A percentile compares a stretch with the other conserved stretches of the same genome.
These are phyloP conservation scores for Tetramorium alpestre DNA, from an alignment of 1,140 invertebrate genomes.

Conservation along the genomic window DNA sequence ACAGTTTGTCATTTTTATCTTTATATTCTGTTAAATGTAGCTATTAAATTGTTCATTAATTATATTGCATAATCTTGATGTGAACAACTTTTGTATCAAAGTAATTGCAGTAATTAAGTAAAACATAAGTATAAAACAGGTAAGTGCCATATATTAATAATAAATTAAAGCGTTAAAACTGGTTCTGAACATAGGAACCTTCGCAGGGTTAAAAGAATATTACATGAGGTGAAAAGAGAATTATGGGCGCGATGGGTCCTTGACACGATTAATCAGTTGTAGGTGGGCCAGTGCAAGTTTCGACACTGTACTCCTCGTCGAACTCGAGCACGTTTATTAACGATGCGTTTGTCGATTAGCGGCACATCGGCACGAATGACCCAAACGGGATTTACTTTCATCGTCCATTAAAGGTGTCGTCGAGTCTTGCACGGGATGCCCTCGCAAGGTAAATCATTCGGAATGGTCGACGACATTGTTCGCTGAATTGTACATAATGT, in stretches of 20 bases:
- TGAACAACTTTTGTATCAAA: background rate
- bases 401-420: conserved; percentile 24
- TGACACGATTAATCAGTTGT: conserved; percentile 75
- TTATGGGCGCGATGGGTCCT: conserved; percentile 61
- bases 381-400: conserved; percentile 17
- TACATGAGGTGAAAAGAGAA: conserved; percentile 40
- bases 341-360: conserved; percentile 43
- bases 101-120: background rate
- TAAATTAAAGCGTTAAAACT: background rate
- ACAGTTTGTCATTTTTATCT: background rate
- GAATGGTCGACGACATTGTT: conserved; percentile 36
- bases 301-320: conserved; percentile 54
- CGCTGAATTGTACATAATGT: conserved; percentile 18
- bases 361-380: background rate
- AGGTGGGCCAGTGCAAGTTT: conserved; percentile 70
- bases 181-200: conserved; percentile 39
- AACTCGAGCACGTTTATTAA: conserved; percentile 16
- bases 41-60: background rate
- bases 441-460: conserved; percentile 20
- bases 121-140: background rate
- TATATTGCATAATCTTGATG: too few species aligned
- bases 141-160: background rate
- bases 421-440: background rate
- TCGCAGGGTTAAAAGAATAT: conserved; percentile 68
- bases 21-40: background rate